Evolutionary conservation across 2,888 invertebrate species (phyloP).

Genomic region (Troglohyphantes excavatus): DNA sequence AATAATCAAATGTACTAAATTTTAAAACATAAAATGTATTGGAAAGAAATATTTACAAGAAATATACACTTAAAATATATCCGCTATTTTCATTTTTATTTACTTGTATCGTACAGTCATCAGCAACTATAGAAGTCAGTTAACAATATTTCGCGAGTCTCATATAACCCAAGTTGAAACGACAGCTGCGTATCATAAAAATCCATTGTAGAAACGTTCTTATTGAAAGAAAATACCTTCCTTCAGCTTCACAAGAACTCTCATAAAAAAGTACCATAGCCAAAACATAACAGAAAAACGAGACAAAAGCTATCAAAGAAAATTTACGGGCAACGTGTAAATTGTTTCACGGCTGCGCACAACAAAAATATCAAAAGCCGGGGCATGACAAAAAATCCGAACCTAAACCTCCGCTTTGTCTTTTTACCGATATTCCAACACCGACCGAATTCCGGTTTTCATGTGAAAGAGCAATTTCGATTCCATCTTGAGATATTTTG

Average conservation of each 20-base stretch:
- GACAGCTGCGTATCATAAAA: neutral
- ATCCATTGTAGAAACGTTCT: neutral
- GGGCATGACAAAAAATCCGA: neutral
- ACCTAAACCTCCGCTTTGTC: neutral
- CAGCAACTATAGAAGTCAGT: no score
- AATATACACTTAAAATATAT: no score
- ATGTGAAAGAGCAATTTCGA: constrained; percentile 9
- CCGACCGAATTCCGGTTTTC: neutral
- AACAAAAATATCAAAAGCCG: neutral
- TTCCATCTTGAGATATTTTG: constrained; percentile 9
- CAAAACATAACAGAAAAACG: neutral
- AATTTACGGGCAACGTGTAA: neutral
- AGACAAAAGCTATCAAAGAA: neutral
- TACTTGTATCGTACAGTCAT: no score
- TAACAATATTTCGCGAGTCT: no score
- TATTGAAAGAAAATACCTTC: neutral
- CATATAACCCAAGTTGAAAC: neutral
- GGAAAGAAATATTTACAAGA: no score
- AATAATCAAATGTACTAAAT: no score
- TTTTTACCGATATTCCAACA: neutral
- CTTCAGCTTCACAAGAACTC: neutral
- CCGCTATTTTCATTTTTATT: no score
- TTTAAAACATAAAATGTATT: no score
- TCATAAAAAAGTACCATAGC: neutral
- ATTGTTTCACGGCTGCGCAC: neutral